A percentile compares a stretch with the other conserved stretches of the same genome.
Conservation (phyloP, 2,888 invertebrate genomes). For the Pharmacophagus antenor region DNA sequence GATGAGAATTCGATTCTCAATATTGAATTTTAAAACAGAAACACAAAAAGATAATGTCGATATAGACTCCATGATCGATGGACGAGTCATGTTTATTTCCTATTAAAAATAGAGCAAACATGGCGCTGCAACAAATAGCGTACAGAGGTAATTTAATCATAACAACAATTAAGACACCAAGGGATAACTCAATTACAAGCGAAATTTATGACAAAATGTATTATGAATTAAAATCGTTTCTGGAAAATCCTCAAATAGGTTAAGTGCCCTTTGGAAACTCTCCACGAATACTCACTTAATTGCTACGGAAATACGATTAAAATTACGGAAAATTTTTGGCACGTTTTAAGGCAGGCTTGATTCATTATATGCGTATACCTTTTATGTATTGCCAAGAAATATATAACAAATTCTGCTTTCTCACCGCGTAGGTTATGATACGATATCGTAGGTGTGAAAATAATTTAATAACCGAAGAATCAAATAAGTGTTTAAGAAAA, state of each 20-base stretch:
- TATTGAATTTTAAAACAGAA: no score
- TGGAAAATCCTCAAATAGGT: not conserved
- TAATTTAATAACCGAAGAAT: not conserved
- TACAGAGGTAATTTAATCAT: no score
- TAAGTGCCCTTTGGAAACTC: not conserved
- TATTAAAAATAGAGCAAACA: no score
- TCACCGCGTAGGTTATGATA: not conserved
- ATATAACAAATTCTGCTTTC: not conserved
- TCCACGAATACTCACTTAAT: not conserved
- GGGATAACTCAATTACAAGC: not conserved
- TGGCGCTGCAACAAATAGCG: no score
- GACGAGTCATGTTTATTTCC: no score
- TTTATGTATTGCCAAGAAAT: not conserved
- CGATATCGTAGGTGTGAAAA: not conserved
- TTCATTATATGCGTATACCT: conserved; percentile 1
- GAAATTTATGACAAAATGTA: not conserved
- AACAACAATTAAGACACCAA: not conserved
- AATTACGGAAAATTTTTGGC: not conserved
- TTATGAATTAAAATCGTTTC: not conserved
- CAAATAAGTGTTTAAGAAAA: no score
- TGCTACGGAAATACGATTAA: not conserved
- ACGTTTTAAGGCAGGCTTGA: not conserved
- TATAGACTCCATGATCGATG: no score
- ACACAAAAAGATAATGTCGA: no score
- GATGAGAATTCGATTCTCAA: no score